Evolutionary conservation across 2,113 vertebrate species (phyloP), one percentile per base, ranked within the genome.

Genomic region (Marmota monax): DNA sequence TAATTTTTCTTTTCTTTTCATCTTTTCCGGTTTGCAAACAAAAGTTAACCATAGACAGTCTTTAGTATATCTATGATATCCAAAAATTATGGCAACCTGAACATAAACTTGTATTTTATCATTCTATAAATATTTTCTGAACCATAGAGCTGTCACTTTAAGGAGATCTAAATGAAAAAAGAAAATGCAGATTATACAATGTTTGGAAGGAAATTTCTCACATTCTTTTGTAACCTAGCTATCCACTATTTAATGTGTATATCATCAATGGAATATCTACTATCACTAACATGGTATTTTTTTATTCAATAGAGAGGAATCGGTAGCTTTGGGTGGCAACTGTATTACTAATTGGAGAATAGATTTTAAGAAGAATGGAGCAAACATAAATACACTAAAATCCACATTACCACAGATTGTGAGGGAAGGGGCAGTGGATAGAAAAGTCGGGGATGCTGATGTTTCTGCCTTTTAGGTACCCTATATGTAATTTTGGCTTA

Each of bases 1-100:
- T 61, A 97, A 56, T 77, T 14, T 84, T 88, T 85, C 25, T 88
- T 92, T 83, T 90, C 72, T 91, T 90, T 80, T 70, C 78, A 56
- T 89, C 48, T 37, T 92, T 92, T 96, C 56, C 92, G 63, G 48
- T 95, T 93, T 72, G 25, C 18, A 88, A 72, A 72, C 11, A 29
- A 14, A 84, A 92, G 39, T 91, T 93, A 84, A 58, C 70, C 48
- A 0, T 63, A 53, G 0, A 32, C 18, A 85, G 0, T 70, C 34
- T 94, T 84, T 37, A 70, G 76, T 84, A 65, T 23, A 58, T 51
- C 87, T 73, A 13, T 34, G 56, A 88, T 95, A 23, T 74, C 32
- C 70, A 76, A 82, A 94, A 88, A 72, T 92, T 84, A 25, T 67
- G n/a, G 10, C 56, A 51, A 34, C 78, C 65, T 93, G 32, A 80